Evolutionary conservation across 2,797 vertebrate species (phyloP).

Genomic region (Lepilemur septentrionalis): DNA sequence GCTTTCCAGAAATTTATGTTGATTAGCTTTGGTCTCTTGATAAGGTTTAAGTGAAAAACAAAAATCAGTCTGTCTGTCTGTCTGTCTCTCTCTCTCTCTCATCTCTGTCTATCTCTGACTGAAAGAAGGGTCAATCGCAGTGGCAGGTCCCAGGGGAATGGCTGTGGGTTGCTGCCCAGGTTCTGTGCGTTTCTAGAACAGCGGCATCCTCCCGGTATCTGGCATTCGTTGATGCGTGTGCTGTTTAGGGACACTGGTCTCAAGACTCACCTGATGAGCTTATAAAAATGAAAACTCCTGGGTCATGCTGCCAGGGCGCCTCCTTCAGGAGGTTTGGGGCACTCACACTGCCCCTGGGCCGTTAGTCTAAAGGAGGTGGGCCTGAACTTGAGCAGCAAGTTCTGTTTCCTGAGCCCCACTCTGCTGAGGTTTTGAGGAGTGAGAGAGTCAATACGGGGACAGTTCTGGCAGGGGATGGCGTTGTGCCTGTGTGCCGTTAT

Average conservation of each 20-base stretch:
- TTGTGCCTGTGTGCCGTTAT: background rate
- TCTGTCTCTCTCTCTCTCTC: background rate
- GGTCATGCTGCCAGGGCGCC: too few species aligned
- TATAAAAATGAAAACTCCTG: background rate
- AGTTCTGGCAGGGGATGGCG: background rate
- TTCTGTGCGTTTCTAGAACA: background rate
- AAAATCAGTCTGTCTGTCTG: background rate
- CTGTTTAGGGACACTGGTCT: background rate
- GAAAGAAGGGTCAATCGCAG: background rate
- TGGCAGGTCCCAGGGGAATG: background rate
- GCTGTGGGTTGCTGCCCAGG: background rate
- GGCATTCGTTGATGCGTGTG: background rate
- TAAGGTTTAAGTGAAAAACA: background rate
- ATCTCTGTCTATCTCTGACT: background rate
- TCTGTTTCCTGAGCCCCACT: background rate
- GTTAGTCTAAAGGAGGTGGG: background rate
- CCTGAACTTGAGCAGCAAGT: background rate
- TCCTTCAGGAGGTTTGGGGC: background rate
- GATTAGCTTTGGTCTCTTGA: background rate
- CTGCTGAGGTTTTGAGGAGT: background rate
- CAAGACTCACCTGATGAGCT: background rate
- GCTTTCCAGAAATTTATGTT: background rate
- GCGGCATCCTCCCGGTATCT: background rate
- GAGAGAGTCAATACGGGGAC: background rate
- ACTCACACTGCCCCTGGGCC: fast-evolving